Base-by-base conservation (phyloP, 2,888 invertebrate species). In the Octodonta nipae region DNA sequence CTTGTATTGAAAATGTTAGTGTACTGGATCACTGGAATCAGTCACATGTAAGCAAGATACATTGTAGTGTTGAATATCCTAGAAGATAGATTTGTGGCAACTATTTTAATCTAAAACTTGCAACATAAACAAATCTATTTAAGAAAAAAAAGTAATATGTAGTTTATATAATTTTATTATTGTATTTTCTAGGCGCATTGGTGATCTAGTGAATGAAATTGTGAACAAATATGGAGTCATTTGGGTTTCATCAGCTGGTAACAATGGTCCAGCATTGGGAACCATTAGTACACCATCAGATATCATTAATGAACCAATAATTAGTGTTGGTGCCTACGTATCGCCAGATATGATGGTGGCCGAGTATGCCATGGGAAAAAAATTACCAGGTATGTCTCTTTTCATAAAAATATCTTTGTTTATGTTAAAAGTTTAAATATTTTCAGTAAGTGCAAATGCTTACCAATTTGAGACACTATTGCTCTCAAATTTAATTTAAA, bases 311-410 rank as follows among this genome's bases (percentile, higher is more conserved):
- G 79, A 78, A 44, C 75, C 77, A 42, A 73, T 91, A 34, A 86
- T 92, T 43, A 88, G 89, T 36, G 89, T 96, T 33, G 95, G 93
- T 11, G 96, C 96, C 8, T 95, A 91, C 64, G 89, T 96, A 38
- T 92, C 93, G 0, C 87, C 93, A 0, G 89, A 91, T 54, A 96
- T 96, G 93, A 92, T 92, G 87, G 69, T 79, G 31, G 89, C 92
- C 2, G 89, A 92, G 56, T 95, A 95, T 67, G 85, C 91, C 0
- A 71, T 95, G 67, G 71, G 88, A 27, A 75, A 83, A 55, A 80
- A 79, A 58, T 64, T 85, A 44, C 76, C 84, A 12, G 60, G 60
- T 54, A 46, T 33, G 10, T 15, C 2, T 11, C 22, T 4, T 3
- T 22, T 22, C 11, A 4, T n/a, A n/a, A n/a, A n/a, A n/a, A n/a